Evolutionary conservation across 2,113 vertebrate species (phyloP).

Genomic region (Cricetomys ansorgei): DNA sequence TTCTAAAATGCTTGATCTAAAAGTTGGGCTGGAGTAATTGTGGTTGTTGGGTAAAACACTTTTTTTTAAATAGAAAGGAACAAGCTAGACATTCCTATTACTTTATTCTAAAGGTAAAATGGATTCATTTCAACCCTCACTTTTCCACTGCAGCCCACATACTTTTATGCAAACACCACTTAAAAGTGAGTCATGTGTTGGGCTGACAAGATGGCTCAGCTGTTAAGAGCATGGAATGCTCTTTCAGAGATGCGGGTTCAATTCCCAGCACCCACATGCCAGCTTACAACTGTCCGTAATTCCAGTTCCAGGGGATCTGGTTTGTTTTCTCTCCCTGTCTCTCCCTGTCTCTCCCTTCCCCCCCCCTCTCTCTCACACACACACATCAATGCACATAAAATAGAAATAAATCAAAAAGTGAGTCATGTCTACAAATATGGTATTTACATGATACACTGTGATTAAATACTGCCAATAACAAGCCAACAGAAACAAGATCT

Average conservation of each 20-base stretch:
- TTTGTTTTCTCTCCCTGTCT: too few relatives aligned
- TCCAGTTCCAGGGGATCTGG: too few relatives aligned
- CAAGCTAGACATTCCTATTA: slow-evolving; percentile 8
- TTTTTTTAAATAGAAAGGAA: slow-evolving; percentile 25
- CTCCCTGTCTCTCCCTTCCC: too few relatives aligned
- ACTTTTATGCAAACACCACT: neutral
- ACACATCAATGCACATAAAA: too few relatives aligned
- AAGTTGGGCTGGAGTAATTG: slow-evolving; percentile 62
- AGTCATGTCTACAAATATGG: slow-evolving; percentile 32
- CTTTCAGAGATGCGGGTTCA: too few relatives aligned
- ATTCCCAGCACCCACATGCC: too few relatives aligned
- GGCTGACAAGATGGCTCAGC: too few relatives aligned
- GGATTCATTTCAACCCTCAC: slow-evolving; percentile 11
- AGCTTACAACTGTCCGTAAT: too few relatives aligned
- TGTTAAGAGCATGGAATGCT: too few relatives aligned
- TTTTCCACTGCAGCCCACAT: slow-evolving; percentile 30
- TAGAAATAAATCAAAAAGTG: too few relatives aligned
- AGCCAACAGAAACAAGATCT: neutral
- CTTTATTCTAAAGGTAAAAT: slow-evolving; percentile 55
- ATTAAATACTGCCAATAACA: neutral
- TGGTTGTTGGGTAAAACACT: slow-evolving; percentile 64
- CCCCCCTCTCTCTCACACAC: too few relatives aligned
- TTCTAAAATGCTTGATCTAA: slow-evolving; percentile 69
- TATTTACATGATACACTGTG: slow-evolving; percentile 7
- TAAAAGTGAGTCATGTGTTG: neutral